Percentiles rank a stretch among this genome's conserved stretches.
phyloP scores from a whole-genome alignment of 2,888 invertebrate genomes.

The Priocnemis perturbator region DNA sequence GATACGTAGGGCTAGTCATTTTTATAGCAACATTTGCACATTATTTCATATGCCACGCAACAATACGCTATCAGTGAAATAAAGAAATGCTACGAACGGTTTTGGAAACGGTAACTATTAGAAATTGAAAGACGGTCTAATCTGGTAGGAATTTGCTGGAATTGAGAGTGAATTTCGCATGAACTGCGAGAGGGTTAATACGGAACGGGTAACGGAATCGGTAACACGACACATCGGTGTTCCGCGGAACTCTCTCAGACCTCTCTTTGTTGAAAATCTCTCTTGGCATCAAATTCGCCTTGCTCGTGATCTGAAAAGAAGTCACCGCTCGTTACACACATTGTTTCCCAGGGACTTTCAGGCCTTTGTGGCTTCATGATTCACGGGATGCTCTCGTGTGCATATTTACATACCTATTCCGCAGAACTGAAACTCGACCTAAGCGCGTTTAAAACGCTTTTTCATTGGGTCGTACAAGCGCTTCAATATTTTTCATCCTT shows the following conservation, averaged over 20 bases:
- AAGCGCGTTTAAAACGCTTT: neutral
- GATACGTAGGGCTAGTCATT: no score
- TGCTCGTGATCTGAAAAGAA: slow-evolving; percentile 36
- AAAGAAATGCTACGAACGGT: no score
- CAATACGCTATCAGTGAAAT: no score
- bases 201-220: no score
- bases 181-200: no score
- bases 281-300: slow-evolving; percentile 32
- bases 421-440: slow-evolving; percentile 47
- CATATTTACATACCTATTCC: slow-evolving; percentile 44
- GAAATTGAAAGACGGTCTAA: no score
- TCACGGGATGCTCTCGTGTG: slow-evolving; percentile 41
- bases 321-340: slow-evolving; percentile 42
- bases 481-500: neutral
- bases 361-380: slow-evolving; percentile 49
- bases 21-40: no score
- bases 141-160: no score
- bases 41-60: no score
- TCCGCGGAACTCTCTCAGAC: neutral
- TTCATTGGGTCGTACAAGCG: neutral
- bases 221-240: slow-evolving; percentile 5
- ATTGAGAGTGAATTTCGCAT: no score
- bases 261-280: neutral
- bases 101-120: no score
- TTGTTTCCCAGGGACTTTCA: slow-evolving; percentile 44